Base-by-base conservation (phyloP, 2,113 vertebrate species). In the Garra rufa region DNA sequence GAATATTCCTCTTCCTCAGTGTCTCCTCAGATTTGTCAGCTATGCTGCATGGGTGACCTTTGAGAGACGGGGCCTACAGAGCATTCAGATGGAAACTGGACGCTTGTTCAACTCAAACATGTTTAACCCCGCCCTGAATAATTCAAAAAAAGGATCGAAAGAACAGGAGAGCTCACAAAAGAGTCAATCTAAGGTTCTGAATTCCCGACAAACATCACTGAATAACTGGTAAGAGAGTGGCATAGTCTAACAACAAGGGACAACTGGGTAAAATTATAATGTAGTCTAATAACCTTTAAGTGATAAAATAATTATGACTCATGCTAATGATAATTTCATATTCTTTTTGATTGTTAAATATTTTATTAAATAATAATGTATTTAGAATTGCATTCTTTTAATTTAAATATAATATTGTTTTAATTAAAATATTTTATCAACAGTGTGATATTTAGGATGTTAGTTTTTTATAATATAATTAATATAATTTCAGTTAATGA, bases 1-100 rank as follows among this genome's bases (percentile, higher is more conserved):
- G n/a, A n/a, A n/a, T n/a, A n/a, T n/a, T 57, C 21, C 65, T 69
- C 17, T 41, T 1, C 34, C 65, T 69, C 65, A 69, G 65, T 69
- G 65, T 69, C 34, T 69, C 34, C 38, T 21, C 19, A 69, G 91
- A 88, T 96, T 96, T 87, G 93, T 94, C 83, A 93, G 93, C 2
- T 93, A 85, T 0, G 88, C 94, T 77, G 92, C 92, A 74, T 96
- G 94, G 94, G 94, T 97, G 84, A 92, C 93, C 0, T 96, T 96
- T 86, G 91, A 89, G 61, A 92, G 89, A 84, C 94, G 92, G 44
- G 87, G 93, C 81, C 89, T 97, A 83, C 90, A 73, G 65, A 93
- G 91, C 78, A 96, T 97, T 82, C 88, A 91, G 63, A 90, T 91
- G 83, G 96, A 97, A 89, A 91, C 96, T 6, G 88, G 94, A 6